Conservation (phyloP, 1,140 invertebrate genomes). For the Cyphomyrmex costatus region DNA sequence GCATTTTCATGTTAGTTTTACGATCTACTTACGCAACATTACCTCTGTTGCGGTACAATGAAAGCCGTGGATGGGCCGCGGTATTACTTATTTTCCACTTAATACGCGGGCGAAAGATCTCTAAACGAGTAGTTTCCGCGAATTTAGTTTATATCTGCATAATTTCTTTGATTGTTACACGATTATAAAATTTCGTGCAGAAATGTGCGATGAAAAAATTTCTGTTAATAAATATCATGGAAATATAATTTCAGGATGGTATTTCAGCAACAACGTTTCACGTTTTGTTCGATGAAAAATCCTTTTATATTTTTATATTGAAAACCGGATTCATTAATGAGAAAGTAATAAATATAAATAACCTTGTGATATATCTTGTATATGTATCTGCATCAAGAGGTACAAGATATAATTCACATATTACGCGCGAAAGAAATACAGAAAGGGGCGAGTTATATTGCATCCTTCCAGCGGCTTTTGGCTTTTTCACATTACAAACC, state of each 20-base stretch:
- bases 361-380: slow-evolving; percentile 7
- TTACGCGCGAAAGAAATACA: background rate
- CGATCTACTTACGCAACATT: slow-evolving; percentile 63
- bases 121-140: background rate
- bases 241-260: background rate
- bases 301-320: background rate
- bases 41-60: slow-evolving; percentile 30
- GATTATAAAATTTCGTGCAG: background rate
- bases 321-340: background rate
- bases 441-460: slow-evolving; percentile 37
- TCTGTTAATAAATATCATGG: background rate
- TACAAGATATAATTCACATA: background rate
- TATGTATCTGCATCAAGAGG: background rate
- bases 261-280: background rate
- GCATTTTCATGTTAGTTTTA: slow-evolving; percentile 64
- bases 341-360: background rate
- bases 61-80: slow-evolving; percentile 2
- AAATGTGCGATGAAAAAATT: background rate
- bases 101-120: background rate
- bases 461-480: slow-evolving; percentile 22
- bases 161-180: background rate
- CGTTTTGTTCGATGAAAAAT: slow-evolving; percentile 23
- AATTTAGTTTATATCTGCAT: background rate
- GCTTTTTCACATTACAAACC: slow-evolving; percentile 36
- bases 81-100: slow-evolving; percentile 43